Evolutionary conservation across 37 sponge, comb jelly and placozoan species (phyloP), one percentile per base, ranked within the genome.

Genomic region (Beroe ovata): DNA sequence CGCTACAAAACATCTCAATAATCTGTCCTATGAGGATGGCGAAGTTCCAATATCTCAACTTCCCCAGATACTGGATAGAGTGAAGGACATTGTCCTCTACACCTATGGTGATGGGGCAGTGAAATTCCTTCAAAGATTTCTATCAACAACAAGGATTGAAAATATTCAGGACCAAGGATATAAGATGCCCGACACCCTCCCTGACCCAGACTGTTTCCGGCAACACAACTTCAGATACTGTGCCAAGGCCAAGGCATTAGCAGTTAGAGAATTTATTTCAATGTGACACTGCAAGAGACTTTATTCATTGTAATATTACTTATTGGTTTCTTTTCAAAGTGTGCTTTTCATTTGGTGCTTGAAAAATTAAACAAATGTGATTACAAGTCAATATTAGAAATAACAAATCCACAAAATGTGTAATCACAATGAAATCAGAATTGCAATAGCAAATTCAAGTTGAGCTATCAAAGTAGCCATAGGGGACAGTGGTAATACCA

Each of bases 41-140:
- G 63, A 62, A n/a, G 63, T 62, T 20, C 63, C 63, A 4, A 4
- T 28, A 4, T 28, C 23, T 6, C 29, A 25, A 6, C 29, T 62
- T 21, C 23, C 23, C 8, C 23, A 4, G 23, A 62, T 62, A n/a
- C 23, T 62, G 28, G 28, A 62, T 14, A 28, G 4, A 62, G 63
- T 62, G 23, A 21, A 62, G 63, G 23, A 28, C 23, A 28, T 28
- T 23, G 21, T 6, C 20, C 23, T 62, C 23, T 62, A 62, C 63
- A 62, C 63, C 63, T 62, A 62, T 25, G 29, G 63, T 6, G 63
- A 62, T 28, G 63, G 4, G 20, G 63, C 63, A 62, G 29, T 62
- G 21, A 62, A 62, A 25, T 16, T 62, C 19, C 63, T 62, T 20
- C 63, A 62, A 23, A 25, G 20, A 25, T 28, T 4, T 4, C 29